phyloP scores from a whole-genome alignment of 2,113 vertebrate genomes.

The Pantherophis guttatus region DNA sequence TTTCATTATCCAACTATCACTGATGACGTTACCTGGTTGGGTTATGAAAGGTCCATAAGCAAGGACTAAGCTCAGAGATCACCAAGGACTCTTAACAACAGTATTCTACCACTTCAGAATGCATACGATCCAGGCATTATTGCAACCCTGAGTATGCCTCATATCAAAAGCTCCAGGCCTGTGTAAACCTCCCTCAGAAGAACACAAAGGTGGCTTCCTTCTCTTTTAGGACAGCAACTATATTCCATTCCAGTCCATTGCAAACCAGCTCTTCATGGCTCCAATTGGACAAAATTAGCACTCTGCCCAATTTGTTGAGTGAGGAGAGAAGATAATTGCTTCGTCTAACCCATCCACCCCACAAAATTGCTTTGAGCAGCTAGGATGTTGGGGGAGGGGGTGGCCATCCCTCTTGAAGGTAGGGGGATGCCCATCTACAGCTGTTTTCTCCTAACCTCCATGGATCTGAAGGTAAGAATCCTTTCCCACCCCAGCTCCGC shows the following conservation, averaged over 20 bases:
- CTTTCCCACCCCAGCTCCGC: constrained; percentile 18
- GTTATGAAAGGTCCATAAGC: neutral
- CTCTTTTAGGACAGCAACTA: neutral
- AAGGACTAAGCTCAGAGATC: neutral
- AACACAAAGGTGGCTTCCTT: neutral
- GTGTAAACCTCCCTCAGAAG: neutral
- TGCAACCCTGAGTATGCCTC: neutral
- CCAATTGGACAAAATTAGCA: neutral
- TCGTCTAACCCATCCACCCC: neutral
- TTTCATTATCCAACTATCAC: neutral
- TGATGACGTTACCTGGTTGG: neutral
- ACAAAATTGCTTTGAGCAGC: neutral
- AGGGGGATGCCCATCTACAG: neutral
- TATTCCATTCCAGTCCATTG: neutral
- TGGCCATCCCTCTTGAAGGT: constrained; percentile 12
- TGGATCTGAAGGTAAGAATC: constrained; percentile 16
- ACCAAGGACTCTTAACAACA: neutral
- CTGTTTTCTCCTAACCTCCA: constrained; percentile 24
- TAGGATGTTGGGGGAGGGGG: constrained; percentile 15
- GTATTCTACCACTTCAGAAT: neutral
- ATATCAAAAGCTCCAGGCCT: neutral
- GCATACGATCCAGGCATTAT: too few relatives aligned
- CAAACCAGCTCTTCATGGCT: neutral
- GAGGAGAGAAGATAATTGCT: neutral
- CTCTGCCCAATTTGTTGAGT: neutral